Evolutionary conservation across 92 coral and sea anemone genomes (phyloP), one percentile per base, ranked within the genome.

Genomic region (Heliopora coerulea): DNA sequence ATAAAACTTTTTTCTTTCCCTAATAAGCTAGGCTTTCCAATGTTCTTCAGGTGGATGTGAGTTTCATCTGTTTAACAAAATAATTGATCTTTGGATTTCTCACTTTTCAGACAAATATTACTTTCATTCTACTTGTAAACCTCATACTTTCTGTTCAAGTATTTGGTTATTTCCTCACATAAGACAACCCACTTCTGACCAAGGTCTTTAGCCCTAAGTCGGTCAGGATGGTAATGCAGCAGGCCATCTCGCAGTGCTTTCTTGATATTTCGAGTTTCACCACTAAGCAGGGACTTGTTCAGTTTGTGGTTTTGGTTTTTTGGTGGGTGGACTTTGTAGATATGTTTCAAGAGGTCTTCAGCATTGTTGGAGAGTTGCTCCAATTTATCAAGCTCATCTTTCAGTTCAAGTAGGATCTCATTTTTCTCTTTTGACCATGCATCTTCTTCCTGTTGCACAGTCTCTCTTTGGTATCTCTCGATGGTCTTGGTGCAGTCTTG

Each of bases 131-230:
- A 79, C 50, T 88, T 88, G 5, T 76, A 74, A 11, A 37, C 35
- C 64, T 91, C 91, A 46, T 84, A 88, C 49, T 83, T 84, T 26
- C 67, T 33, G 54, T 79, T 81, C 18, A 91, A 63, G 61, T 83
- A 61, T 65, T 91, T 91, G 18, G 91, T 83, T 39, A 88, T 88
- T 60, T 91, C 97, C 54, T 86, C 96, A 20, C 88, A 78, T 32
- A 91, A 78, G 0, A 89, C 82, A 49, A 88, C 83, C 97, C 97
- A 91, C 7, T 88, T 88, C 78, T 62, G 85, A 0, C 97, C 97
- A 59, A 88, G 83, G 14, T 80, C 56, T 15, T 69, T 75, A 19
- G 79, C 89, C 50, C 84, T 75, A 7, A 89, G 84, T 49, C 82
- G 80, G 30, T 88, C 97, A 3, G 97, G 97, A 57, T 91, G 97